phyloP scores from a whole-genome alignment of 37 sponge, comb jelly and placozoan genomes.

The Diacarnus erythraeanus region DNA sequence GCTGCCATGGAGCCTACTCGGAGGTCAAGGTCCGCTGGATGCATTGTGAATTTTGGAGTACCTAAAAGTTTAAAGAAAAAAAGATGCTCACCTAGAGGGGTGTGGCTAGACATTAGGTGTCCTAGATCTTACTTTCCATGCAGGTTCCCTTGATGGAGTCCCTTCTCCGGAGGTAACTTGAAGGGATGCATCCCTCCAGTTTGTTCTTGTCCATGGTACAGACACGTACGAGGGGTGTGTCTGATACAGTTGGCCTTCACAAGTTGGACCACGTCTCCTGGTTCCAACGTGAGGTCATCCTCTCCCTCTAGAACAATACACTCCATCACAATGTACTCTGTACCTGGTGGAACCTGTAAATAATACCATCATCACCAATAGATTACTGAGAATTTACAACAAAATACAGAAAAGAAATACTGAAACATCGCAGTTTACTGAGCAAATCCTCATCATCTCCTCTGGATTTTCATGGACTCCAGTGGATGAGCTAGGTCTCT shows the following conservation, averaged over 20 bases:
- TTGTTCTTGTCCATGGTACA: conserved; percentile 20
- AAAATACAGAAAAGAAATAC: too few relatives aligned
- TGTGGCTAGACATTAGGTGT: not conserved
- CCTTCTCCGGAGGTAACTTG: conserved; percentile 39
- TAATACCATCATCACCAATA: not conserved
- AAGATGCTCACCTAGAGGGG: too few relatives aligned
- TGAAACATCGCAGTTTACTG: too few relatives aligned
- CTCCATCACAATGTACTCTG: conserved; percentile 71
- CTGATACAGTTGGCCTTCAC: conserved; percentile 19
- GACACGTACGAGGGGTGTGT: conserved; percentile 19
- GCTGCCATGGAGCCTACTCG: conserved; percentile 39
- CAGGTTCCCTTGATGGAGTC: conserved; percentile 15
- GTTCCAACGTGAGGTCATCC: conserved; percentile 57
- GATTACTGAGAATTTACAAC: not conserved
- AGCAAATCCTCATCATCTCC: conserved; percentile 12
- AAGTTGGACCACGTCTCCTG: conserved; percentile 69
- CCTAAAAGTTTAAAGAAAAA: too few relatives aligned
- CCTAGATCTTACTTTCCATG: conserved; percentile 29
- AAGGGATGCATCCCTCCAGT: conserved; percentile 49
- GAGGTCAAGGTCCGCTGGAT: conserved; percentile 41
- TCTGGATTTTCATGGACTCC: not conserved
- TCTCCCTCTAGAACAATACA: conserved; percentile 72
- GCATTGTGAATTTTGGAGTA: conserved; percentile 67
- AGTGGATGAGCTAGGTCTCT: conserved; percentile 9
- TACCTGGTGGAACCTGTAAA: conserved; percentile 19